Evolutionary conservation across 2,797 vertebrate genomes (phyloP).

Genomic region (Gadopsis marmoratus): DNA sequence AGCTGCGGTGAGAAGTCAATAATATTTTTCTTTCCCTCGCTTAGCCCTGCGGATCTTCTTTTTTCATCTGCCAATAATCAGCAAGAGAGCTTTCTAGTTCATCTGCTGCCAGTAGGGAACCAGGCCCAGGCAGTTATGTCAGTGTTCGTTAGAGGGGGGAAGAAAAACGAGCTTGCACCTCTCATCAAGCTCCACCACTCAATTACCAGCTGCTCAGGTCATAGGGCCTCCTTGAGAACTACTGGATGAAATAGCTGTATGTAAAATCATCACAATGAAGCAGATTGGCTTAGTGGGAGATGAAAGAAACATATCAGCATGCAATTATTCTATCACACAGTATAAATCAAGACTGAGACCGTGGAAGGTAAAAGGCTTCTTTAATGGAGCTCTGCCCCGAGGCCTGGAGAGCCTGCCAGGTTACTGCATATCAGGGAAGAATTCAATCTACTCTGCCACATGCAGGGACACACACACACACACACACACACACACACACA

Average conservation of each 20-base stretch:
- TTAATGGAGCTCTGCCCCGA: slow-evolving; percentile 54
- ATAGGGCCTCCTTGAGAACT: slow-evolving; percentile 24
- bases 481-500: slow-evolving; percentile 12
- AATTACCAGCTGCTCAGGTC: slow-evolving; percentile 69
- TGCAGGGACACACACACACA: neutral
- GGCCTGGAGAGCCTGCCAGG: slow-evolving; percentile 68
- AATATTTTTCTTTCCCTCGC: slow-evolving; percentile 70
- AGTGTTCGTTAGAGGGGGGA: slow-evolving; percentile 55
- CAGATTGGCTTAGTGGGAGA: slow-evolving; percentile 26
- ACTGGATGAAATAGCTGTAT: neutral
- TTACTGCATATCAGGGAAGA: slow-evolving; percentile 69
- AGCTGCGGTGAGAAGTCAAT: slow-evolving; percentile 83
- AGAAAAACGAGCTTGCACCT: slow-evolving; percentile 56
- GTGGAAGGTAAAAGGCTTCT: slow-evolving; percentile 27
- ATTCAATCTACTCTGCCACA: slow-evolving; percentile 64
- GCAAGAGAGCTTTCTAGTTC: slow-evolving; percentile 76
- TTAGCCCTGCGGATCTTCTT: slow-evolving; percentile 78
- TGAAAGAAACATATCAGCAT: slow-evolving; percentile 44
- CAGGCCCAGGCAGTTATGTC: slow-evolving; percentile 71
- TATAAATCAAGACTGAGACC: slow-evolving; percentile 34
- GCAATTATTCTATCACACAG: slow-evolving; percentile 48
- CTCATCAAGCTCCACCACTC: slow-evolving; percentile 70
- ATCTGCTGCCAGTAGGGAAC: slow-evolving; percentile 81
- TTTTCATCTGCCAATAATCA: slow-evolving; percentile 84
- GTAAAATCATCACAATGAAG: slow-evolving; percentile 36